phyloP scores from a whole-genome alignment of 2,113 vertebrate genomes.

The Gila orcuttii region DNA sequence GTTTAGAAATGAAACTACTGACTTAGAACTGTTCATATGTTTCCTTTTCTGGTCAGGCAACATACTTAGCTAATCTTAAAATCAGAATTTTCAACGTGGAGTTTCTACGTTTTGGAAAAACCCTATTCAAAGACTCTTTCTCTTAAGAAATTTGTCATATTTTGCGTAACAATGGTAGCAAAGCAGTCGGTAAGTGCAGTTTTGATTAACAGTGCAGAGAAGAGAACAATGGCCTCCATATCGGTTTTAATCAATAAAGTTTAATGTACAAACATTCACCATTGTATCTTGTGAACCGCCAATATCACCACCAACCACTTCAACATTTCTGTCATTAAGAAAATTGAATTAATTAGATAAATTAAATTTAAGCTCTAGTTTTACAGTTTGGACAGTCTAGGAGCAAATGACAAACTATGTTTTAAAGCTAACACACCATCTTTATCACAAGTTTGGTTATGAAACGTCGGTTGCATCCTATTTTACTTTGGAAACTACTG shows the following conservation, averaged over 20 bases:
- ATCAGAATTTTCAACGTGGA: background rate
- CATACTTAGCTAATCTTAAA: background rate
- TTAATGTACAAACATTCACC: no score
- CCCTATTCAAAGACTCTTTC: background rate
- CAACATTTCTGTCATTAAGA: background rate
- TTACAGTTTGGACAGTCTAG: background rate
- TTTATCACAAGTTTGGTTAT: background rate
- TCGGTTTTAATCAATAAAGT: constrained; percentile 69
- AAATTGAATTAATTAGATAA: background rate
- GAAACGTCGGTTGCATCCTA: background rate
- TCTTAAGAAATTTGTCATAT: background rate
- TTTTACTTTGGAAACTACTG: background rate
- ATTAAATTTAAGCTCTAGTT: background rate
- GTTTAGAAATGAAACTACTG: background rate
- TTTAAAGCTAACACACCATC: background rate
- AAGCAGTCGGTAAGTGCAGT: constrained; percentile 12
- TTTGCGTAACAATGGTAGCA: background rate
- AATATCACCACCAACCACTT: background rate
- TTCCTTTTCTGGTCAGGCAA: background rate
- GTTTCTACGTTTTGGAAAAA: background rate
- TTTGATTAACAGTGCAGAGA: constrained; percentile 54
- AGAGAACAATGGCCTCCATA: constrained; percentile 68
- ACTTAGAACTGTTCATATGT: background rate
- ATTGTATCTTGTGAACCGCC: background rate
- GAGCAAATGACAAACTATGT: background rate